These are phyloP conservation scores for Pristionchus pacificus DNA, from an alignment of 1,140 invertebrate species.

Conservation along the genomic window DNA sequence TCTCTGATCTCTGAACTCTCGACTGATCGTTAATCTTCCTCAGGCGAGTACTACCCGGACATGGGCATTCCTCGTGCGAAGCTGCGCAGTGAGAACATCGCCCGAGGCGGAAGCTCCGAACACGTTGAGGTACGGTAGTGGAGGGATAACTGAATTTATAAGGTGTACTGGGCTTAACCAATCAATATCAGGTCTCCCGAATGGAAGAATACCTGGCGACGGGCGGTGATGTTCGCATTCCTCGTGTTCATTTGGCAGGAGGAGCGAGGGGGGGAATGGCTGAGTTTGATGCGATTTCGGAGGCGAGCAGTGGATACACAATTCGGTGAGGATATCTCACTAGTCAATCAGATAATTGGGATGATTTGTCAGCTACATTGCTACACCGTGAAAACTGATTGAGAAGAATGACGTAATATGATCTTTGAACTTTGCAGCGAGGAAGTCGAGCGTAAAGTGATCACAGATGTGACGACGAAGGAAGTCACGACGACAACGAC, in stretches of 20 bases:
- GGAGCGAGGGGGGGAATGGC: constrained; percentile 18
- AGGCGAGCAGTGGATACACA: constrained; percentile 50
- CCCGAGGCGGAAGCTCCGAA: constrained; percentile 3
- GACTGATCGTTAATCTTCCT: too few species aligned
- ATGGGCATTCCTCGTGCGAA: constrained; percentile 56
- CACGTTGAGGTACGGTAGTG: background rate
- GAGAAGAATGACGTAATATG: too few species aligned
- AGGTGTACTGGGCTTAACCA: constrained; percentile 20
- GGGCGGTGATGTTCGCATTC: constrained; percentile 51
- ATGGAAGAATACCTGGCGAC: constrained; percentile 44
- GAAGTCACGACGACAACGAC: constrained; percentile 42
- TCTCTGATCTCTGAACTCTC: too few species aligned
- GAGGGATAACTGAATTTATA: background rate
- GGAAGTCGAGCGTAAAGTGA: constrained; percentile 50
- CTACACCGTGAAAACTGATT: background rate
- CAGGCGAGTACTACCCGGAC: constrained; percentile 49
- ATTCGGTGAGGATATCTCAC: constrained; percentile 34
- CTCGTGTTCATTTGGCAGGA: constrained; percentile 45
- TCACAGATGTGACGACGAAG: constrained; percentile 51
- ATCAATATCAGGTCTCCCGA: constrained; percentile 33
- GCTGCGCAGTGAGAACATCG: constrained; percentile 35
- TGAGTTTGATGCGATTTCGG: constrained; percentile 48
- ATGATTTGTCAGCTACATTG: too few species aligned
- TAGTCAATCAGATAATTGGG: too few species aligned
- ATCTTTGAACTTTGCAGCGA: too few species aligned